Conservation (phyloP, 2,888 invertebrate genomes). For the Prenolepis imparis region DNA sequence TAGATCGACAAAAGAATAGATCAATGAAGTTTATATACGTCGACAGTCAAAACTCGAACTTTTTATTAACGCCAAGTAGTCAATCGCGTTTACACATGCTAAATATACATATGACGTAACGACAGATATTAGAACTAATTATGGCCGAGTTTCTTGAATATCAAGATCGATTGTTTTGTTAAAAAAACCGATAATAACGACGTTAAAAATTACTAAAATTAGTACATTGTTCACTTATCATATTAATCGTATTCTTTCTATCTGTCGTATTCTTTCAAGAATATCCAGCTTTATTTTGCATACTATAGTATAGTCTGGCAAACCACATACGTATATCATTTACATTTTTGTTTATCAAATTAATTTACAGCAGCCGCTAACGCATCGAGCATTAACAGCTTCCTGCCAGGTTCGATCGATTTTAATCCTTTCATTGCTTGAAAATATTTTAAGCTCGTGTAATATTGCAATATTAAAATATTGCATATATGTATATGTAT, state of each 20-base stretch:
- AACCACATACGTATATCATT: background rate
- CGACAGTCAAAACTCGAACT: conserved; percentile 65
- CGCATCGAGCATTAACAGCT: conserved; percentile 22
- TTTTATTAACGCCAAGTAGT: conserved; percentile 67
- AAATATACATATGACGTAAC: conserved; percentile 78
- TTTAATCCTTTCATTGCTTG: background rate
- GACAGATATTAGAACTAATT: conserved; percentile 57
- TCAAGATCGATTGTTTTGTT: conserved; percentile 28
- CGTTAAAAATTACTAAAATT: background rate
- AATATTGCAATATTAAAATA: background rate
- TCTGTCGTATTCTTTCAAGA: background rate
- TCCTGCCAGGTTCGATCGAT: conserved; percentile 31
- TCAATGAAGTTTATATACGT: conserved; percentile 52
- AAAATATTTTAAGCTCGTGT: conserved; percentile 1
- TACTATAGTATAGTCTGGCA: background rate
- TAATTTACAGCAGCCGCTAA: conserved; percentile 25
- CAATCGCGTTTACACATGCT: conserved; percentile 67
- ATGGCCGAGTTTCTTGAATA: conserved; percentile 28
- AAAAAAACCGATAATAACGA: conserved; percentile 31
- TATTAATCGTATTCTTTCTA: conserved; percentile 31
- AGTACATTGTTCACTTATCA: conserved; percentile 14
- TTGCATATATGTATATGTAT: background rate
- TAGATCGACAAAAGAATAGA: conserved; percentile 33
- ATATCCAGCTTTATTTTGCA: conserved; percentile 4
- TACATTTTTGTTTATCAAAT: conserved; percentile 7